Percentiles rank a stretch among this genome's conserved stretches.
These are phyloP conservation scores for Amphiduros pacificus DNA, from an alignment of 2,888 invertebrate genomes.

Conservation along the genomic window DNA sequence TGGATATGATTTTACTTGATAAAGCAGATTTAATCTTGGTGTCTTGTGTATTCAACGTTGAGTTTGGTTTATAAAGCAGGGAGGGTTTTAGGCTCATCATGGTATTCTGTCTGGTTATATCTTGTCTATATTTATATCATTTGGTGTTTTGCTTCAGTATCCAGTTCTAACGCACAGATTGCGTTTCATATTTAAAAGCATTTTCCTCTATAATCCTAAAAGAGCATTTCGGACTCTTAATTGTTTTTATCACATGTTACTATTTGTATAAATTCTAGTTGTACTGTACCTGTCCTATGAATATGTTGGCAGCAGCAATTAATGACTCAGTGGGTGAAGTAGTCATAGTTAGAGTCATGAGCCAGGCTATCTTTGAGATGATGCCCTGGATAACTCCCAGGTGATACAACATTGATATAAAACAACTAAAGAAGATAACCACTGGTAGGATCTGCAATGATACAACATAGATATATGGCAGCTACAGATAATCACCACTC, in stretches of 20 bases:
- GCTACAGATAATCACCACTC: too few relatives aligned
- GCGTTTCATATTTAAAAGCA: not conserved
- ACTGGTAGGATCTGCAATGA: constrained; percentile 71
- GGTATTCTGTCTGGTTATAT: too few relatives aligned
- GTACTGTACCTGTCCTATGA: constrained; percentile 87
- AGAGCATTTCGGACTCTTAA: too few relatives aligned
- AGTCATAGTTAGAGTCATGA: constrained; percentile 68
- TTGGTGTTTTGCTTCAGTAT: not conserved
- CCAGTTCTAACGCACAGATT: not conserved
- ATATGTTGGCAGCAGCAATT: constrained; percentile 86
- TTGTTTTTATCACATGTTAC: too few relatives aligned
- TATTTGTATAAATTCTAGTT: too few relatives aligned
- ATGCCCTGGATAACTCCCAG: constrained; percentile 83
- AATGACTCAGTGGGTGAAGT: constrained; percentile 93
- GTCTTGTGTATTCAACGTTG: too few relatives aligned
- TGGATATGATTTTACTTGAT: not conserved
- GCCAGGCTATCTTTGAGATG: constrained; percentile 66
- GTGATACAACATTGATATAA: constrained; percentile 84
- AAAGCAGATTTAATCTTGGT: not conserved
- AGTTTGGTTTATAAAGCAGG: too few relatives aligned
- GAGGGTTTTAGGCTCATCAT: too few relatives aligned
- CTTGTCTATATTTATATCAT: too few relatives aligned
- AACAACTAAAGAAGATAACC: constrained; percentile 88
- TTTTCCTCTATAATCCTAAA: not conserved
- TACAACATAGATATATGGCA: too few relatives aligned